Evolutionary conservation across 2,888 invertebrate genomes (phyloP).

Genomic region (Drosophila ustulata): DNA sequence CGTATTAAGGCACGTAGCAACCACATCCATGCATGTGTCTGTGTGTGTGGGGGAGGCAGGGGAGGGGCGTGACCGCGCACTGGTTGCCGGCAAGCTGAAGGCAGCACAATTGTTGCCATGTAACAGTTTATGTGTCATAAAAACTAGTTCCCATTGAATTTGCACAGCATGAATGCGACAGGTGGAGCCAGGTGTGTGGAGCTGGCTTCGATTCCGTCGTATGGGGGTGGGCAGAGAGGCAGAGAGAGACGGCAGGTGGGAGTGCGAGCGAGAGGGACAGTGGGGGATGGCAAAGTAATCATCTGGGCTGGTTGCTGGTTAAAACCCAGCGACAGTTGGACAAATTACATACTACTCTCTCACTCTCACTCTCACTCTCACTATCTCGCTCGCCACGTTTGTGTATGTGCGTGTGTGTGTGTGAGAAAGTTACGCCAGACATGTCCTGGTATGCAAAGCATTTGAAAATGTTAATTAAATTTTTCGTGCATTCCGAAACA

Average conservation of each 20-base stretch:
- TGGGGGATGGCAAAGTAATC: constrained; percentile 40
- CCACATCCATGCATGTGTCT: constrained; percentile 15
- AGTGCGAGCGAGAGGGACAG: background rate
- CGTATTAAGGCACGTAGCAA: constrained; percentile 55
- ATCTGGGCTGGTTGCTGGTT: constrained; percentile 35
- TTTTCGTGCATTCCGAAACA: constrained; percentile 65
- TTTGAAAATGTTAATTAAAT: constrained; percentile 78
- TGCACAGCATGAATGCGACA: constrained; percentile 43
- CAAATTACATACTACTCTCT: constrained; percentile 58
- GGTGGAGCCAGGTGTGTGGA: constrained; percentile 12
- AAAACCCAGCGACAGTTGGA: constrained; percentile 64
- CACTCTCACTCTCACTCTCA: background rate
- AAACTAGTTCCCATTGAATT: constrained; percentile 75
- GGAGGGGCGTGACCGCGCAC: constrained; percentile 25
- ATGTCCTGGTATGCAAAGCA: constrained; percentile 70
- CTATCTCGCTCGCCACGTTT: background rate
- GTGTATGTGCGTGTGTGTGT: constrained; percentile 8
- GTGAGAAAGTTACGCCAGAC: constrained; percentile 46
- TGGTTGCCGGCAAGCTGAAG: constrained; percentile 12
- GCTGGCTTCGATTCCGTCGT: background rate
- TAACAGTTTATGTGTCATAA: constrained; percentile 77
- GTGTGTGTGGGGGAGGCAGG: constrained; percentile 1
- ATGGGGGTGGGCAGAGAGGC: no score
- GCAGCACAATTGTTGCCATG: constrained; percentile 59
- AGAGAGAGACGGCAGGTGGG: background rate